Evolutionary conservation across 2,113 vertebrate species (phyloP).

Genomic region (Edolisoma coerulescens): DNA sequence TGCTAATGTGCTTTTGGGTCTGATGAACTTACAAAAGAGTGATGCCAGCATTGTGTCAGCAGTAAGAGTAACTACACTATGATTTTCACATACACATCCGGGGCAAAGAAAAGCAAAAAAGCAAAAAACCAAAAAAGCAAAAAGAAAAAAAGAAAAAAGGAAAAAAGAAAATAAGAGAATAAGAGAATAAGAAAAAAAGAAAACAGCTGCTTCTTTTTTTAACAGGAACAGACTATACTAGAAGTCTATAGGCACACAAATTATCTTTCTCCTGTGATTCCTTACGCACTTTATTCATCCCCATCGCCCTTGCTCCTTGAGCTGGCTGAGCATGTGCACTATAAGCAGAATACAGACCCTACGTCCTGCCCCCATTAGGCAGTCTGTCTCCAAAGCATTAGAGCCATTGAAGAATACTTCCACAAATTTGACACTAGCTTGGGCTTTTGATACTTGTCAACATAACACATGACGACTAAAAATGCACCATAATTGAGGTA

Average conservation of each 20-base stretch:
- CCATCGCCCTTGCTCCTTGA: not conserved
- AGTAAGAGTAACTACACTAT: not conserved
- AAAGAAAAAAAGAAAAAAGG: not conserved
- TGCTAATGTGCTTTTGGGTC: not conserved
- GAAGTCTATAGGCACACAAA: not conserved
- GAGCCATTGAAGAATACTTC: not conserved
- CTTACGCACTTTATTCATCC: not conserved
- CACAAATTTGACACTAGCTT: not conserved
- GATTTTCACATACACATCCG: not conserved
- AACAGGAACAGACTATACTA: not conserved
- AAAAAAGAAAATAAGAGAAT: not conserved
- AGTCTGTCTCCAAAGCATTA: not conserved
- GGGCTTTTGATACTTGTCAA: not conserved
- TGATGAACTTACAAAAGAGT: conserved; percentile 16
- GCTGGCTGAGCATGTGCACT: not conserved
- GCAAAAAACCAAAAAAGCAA: too few species aligned
- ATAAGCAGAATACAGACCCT: not conserved
- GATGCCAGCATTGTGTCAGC: not conserved
- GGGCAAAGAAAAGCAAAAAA: not conserved
- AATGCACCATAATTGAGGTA: not conserved
- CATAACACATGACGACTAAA: not conserved
- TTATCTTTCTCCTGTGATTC: conserved; percentile 12
- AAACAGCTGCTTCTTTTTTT: not conserved
- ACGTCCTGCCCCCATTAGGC: accelerated
- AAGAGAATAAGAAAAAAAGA: not conserved